Evolutionary conservation across 2,797 vertebrate species (phyloP).

Genomic region (Picus viridis): DNA sequence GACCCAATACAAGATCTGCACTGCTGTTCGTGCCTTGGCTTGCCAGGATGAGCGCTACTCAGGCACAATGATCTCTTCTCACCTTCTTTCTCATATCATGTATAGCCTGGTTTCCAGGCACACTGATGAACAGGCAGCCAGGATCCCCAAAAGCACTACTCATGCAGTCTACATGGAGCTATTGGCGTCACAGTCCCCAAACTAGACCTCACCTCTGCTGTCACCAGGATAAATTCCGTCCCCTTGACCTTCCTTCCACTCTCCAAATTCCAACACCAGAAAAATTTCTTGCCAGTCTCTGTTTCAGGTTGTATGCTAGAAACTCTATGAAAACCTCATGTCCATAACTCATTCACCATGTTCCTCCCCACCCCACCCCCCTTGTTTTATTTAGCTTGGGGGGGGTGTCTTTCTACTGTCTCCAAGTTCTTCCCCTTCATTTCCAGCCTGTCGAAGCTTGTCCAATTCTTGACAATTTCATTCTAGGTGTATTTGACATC

Average conservation of each 20-base stretch:
- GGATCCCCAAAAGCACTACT: background rate
- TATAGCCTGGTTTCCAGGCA: background rate
- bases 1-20: background rate
- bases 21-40: background rate
- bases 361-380: too few relatives aligned
- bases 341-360: background rate
- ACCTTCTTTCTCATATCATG: background rate
- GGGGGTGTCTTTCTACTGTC: background rate
- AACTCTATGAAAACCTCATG: background rate
- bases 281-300: background rate
- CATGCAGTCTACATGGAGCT: background rate
- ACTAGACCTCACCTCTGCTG: background rate
- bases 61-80: background rate
- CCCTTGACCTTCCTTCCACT: background rate
- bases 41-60: background rate
- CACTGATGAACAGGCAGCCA: background rate
- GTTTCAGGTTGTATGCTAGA: background rate
- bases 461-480: background rate
- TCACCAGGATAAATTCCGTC: background rate
- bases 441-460: background rate
- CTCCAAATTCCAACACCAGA: background rate
- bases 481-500: background rate
- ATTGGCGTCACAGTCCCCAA: background rate
- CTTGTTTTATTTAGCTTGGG: too few relatives aligned
- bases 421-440: background rate